phyloP scores from a whole-genome alignment of 2,888 invertebrate genomes.

The Cancer borealis region DNA sequence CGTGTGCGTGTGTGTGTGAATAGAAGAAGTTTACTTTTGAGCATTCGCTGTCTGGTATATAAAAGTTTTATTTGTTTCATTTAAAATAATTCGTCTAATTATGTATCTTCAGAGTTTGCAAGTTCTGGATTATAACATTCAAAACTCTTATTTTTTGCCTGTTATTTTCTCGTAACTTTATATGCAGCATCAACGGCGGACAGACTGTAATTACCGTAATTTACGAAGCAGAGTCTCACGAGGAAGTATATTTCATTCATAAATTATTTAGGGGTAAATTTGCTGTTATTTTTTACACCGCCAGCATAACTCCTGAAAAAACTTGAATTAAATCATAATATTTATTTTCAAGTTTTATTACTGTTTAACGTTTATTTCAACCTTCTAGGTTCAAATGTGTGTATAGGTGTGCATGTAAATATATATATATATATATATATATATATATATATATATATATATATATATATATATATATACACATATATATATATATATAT shows the following conservation, averaged over 20 bases:
- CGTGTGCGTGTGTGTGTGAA: background rate
- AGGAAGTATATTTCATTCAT: conserved; percentile 2
- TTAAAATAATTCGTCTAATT: background rate
- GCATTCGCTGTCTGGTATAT: background rate
- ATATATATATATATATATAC: too few species aligned
- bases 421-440: too few species aligned
- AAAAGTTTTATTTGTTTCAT: background rate
- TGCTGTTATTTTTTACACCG: background rate
- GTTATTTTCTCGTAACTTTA: background rate
- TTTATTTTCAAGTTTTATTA: background rate
- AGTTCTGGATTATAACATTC: background rate
- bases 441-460: too few species aligned
- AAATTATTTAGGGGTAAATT: background rate
- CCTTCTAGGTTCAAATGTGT: background rate
- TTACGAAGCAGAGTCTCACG: background rate
- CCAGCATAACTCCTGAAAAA: background rate
- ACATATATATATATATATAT: too few species aligned
- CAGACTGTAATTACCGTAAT: conserved; percentile 26
- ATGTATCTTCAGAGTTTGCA: background rate
- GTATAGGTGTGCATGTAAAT: too few species aligned
- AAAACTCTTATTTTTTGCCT: background rate
- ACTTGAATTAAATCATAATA: background rate
- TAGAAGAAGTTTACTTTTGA: background rate
- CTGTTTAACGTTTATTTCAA: background rate
- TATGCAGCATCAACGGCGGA: background rate